Evolutionary conservation across 2,888 invertebrate genomes (phyloP).

Genomic region (Apamea crenata): DNA sequence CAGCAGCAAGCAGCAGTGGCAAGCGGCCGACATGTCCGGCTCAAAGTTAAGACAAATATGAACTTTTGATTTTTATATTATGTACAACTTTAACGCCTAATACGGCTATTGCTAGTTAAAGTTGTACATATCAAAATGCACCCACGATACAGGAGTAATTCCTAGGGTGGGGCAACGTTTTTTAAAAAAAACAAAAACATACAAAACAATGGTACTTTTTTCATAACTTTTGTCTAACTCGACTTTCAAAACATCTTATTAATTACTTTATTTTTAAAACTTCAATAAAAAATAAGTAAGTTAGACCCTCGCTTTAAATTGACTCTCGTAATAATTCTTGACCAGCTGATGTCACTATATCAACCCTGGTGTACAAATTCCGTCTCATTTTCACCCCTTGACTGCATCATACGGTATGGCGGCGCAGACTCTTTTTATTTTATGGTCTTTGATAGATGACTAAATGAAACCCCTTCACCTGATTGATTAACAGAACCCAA

Average conservation of each 20-base stretch:
- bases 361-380: conserved; percentile 15
- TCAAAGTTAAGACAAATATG: neutral
- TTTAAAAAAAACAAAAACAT: no score
- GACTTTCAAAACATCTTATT: neutral
- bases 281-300: neutral
- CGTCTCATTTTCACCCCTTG: conserved; percentile 41
- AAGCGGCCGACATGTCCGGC: neutral
- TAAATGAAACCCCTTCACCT: conserved; percentile 63
- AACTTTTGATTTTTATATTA: neutral
- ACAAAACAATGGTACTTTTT: no score
- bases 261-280: no score
- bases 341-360: conserved; percentile 16
- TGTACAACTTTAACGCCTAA: neutral
- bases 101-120: no score
- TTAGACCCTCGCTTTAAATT: neutral
- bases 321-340: conserved; percentile 1
- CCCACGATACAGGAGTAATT: no score
- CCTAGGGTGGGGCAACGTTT: no score
- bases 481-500: conserved; percentile 66
- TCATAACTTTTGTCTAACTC: neutral
- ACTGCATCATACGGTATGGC: conserved; percentile 37
- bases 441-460: conserved; percentile 50
- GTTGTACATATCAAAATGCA: no score
- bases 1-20: no score
- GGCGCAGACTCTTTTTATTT: conserved; percentile 46